Percentiles rank a stretch among this genome's conserved stretches.
Evolutionary conservation across 1,140 invertebrate genomes (phyloP).

Genomic region (Euschistus heros): DNA sequence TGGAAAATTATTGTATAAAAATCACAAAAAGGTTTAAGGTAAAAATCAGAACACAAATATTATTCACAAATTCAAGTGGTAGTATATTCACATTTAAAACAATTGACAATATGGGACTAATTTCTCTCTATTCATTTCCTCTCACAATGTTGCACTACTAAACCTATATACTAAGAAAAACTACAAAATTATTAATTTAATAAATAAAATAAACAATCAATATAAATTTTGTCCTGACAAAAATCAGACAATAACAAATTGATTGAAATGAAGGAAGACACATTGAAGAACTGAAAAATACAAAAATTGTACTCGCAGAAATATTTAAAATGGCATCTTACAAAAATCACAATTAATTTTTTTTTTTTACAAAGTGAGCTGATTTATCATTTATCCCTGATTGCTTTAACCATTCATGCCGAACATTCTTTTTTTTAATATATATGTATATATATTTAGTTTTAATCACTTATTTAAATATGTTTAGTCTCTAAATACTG

Average conservation of each 20-base stretch:
- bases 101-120: conserved; percentile 25
- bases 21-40: no score
- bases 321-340: conserved; percentile 3
- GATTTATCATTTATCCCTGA: conserved; percentile 2
- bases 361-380: conserved; percentile 1
- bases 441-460: no score
- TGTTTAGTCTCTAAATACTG: conserved; percentile 9
- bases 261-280: neutral
- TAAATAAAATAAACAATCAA: conserved; percentile 21
- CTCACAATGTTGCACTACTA: conserved; percentile 20
- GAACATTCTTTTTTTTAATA: no score
- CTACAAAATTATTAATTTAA: conserved; percentile 18
- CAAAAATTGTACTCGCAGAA: conserved; percentile 9
- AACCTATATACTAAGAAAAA: conserved; percentile 22
- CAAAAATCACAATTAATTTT: conserved; percentile 13
- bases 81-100: conserved; percentile 26
- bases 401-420: conserved; percentile 1
- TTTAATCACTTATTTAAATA: neutral
- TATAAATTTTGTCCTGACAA: conserved; percentile 18
- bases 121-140: conserved; percentile 9
- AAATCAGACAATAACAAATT: conserved; percentile 20
- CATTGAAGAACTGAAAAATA: conserved; percentile 6
- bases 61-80: conserved; percentile 22
- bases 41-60: neutral
- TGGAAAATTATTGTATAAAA: no score